Base-by-base conservation (phyloP, 2,113 vertebrate species). In the Odontesthes bonariensis region DNA sequence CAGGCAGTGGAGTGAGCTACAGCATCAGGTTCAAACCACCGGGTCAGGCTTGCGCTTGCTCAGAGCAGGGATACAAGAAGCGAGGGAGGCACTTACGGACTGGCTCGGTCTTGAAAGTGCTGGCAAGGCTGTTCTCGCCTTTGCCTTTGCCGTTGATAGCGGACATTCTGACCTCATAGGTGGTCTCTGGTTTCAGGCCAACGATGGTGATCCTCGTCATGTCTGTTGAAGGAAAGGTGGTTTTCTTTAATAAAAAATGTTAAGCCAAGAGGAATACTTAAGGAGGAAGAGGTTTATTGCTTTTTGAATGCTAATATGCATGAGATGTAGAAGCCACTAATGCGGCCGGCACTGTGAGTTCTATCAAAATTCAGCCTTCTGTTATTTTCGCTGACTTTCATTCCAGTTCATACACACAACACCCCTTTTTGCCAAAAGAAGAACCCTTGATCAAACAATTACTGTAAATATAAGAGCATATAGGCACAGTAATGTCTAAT, bases 131-230 rank as follows among this genome's bases (percentile, higher is more conserved):
- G 75, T 95, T 95, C 90, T 99, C 97, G 0, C 97, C 96, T 68
- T 96, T 92, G 0, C 98, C 98, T 78, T 99, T 99, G 86, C 98
- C 98, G 0, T 99, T 99, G 91, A 98, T 94, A 7, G 97, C 97
- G 0, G 96, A 97, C 91, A 99, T 94, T 53, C 94, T 95, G 69
- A 99, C 92, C 0, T 95, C 92, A 0, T 99, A 99, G 3, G 66
- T 89, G 0, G 97, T 98, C 88, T 99, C 97, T 0, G 98, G 97
- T 82, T 91, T 97, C 86, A 99, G 92, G 70, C 95, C 96, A 1
- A 69, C 70, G 67, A 99, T 96, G 77, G 95, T 96, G 91, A 99
- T 94, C 2, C 52, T 38, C 55, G 92, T 93, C 71, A 83, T 49
- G 47, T 82, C 94, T 95, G 90, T 42, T 3, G 69, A 52, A 69